A percentile compares a stretch with the other conserved stretches of the same genome.
Conservation (phyloP, 2,888 invertebrate species). For the Iphiclides podalirius region DNA sequence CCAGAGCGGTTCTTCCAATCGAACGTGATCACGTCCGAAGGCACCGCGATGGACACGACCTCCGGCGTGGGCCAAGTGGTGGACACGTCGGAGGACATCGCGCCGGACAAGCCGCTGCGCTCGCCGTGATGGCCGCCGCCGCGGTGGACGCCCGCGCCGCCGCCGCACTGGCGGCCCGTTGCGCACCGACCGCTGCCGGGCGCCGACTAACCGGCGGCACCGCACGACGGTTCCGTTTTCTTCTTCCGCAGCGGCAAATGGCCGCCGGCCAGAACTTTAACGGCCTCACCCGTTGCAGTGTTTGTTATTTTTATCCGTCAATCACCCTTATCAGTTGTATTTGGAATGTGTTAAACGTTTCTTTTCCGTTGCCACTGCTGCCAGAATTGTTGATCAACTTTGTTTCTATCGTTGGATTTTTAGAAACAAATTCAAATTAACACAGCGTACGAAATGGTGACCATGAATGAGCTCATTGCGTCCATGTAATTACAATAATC, state of each 20-base stretch:
- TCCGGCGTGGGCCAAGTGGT: slow-evolving; percentile 51
- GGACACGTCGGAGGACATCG: slow-evolving; percentile 59
- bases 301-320: too few relatives aligned
- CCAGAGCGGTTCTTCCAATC: slow-evolving; percentile 83
- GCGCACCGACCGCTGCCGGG: slow-evolving; percentile 41
- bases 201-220: background rate
- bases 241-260: background rate
- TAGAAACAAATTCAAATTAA: too few relatives aligned
- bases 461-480: background rate
- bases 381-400: too few relatives aligned
- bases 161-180: slow-evolving; percentile 73
- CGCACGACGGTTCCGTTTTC: background rate
- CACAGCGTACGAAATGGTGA: slow-evolving; percentile 8
- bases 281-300: too few relatives aligned
- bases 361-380: too few relatives aligned
- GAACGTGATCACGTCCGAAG: slow-evolving; percentile 78
- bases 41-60: slow-evolving; percentile 77
- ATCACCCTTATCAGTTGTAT: too few relatives aligned
- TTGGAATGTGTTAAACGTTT: too few relatives aligned
- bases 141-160: slow-evolving; percentile 71
- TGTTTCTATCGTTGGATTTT: too few relatives aligned
- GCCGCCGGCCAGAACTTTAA: background rate
- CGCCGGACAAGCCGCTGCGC: slow-evolving; percentile 68
- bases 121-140: slow-evolving; percentile 61
- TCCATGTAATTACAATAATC: background rate